A percentile compares a stretch with the other conserved stretches of the same genome.
These are phyloP conservation scores for Pangasius djambal DNA, from an alignment of 2,797 vertebrate genomes.

Conservation along the genomic window DNA sequence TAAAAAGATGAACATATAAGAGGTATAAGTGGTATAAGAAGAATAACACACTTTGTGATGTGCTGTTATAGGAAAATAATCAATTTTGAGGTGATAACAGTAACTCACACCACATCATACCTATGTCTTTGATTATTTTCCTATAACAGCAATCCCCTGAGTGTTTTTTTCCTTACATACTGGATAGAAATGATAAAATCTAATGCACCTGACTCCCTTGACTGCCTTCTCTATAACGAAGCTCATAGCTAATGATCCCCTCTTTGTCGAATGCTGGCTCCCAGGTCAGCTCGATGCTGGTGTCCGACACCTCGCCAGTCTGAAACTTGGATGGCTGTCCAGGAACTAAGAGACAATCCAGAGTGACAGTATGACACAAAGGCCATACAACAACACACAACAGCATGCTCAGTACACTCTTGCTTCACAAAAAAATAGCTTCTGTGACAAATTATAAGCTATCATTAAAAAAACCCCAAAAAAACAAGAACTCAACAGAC, in stretches of 20 bases:
- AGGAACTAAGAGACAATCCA: constrained; percentile 70
- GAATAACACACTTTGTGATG: background rate
- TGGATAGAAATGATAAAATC: background rate
- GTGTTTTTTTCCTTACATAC: background rate
- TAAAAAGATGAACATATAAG: background rate
- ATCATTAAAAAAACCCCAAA: background rate
- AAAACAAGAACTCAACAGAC: constrained; percentile 71
- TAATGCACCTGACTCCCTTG: constrained; percentile 78
- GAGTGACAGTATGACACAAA: constrained; percentile 21
- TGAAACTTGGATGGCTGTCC: constrained; percentile 93
- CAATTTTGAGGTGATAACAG: background rate
- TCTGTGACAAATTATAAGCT: background rate
- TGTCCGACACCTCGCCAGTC: constrained; percentile 90
- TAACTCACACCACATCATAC: background rate
- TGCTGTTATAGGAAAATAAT: constrained; percentile 2
- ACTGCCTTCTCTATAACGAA: constrained; percentile 84
- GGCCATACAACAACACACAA: background rate
- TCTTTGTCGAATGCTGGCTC: constrained; percentile 90
- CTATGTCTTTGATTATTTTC: background rate
- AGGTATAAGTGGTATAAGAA: background rate
- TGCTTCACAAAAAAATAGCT: background rate
- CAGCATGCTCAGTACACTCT: constrained; percentile 5
- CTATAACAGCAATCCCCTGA: background rate
- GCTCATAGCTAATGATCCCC: constrained; percentile 91
- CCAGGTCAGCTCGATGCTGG: constrained; percentile 90